These are phyloP conservation scores for Oncorhynchus clarkii DNA, from an alignment of 2,113 vertebrate genomes.

Conservation along the genomic window DNA sequence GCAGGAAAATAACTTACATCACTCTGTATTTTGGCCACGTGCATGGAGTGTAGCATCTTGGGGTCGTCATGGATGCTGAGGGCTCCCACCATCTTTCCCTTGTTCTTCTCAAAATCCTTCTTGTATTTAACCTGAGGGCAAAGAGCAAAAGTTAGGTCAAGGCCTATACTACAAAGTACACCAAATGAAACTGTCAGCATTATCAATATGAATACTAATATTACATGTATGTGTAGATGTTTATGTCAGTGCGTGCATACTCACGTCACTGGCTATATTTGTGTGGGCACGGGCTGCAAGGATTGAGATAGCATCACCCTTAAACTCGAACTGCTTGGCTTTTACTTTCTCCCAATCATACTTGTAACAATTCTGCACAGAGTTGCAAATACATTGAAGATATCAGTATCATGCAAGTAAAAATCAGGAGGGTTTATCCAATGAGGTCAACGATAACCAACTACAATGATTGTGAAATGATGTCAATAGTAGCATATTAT, in stretches of 20 bases:
- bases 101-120: slow-evolving; percentile 84
- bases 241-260: slow-evolving; percentile 44
- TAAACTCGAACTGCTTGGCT: slow-evolving; percentile 87
- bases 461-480: not conserved
- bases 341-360: slow-evolving; percentile 87
- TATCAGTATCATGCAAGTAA: not conserved
- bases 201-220: not conserved
- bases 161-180: not conserved
- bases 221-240: not conserved
- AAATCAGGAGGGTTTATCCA: not conserved
- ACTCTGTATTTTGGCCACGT: slow-evolving; percentile 88
- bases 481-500: not conserved
- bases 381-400: not conserved
- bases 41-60: slow-evolving; percentile 86
- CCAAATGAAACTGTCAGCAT: not conserved
- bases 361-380: slow-evolving; percentile 82
- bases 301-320: slow-evolving; percentile 82
- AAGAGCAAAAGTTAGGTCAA: not conserved
- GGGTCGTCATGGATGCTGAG: slow-evolving; percentile 88
- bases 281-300: slow-evolving; percentile 88
- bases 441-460: not conserved
- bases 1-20: slow-evolving; percentile 67
- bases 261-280: slow-evolving; percentile 84
- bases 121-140: slow-evolving; percentile 84
- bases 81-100: slow-evolving; percentile 87